These are phyloP conservation scores for Galerucella pusilla DNA, from an alignment of 2,888 invertebrate genomes.

Conservation along the genomic window DNA sequence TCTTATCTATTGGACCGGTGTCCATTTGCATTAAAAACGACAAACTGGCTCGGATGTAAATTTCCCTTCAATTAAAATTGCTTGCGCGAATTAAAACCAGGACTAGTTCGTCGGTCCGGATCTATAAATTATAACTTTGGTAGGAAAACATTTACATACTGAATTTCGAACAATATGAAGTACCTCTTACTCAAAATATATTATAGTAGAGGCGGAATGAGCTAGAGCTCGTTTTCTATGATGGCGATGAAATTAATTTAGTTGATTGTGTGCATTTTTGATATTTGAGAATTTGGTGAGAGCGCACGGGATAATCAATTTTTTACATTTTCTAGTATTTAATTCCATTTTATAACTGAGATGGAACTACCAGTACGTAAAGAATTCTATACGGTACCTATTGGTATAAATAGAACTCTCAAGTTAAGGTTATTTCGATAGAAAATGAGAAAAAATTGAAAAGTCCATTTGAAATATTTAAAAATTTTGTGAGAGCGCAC, in stretches of 20 bases:
- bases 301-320: too few relatives aligned
- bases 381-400: too few relatives aligned
- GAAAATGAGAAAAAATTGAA: too few relatives aligned
- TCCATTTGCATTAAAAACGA: slow-evolving; percentile 32
- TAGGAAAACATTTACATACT: slow-evolving; percentile 35
- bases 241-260: background rate
- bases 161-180: slow-evolving; percentile 30
- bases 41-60: slow-evolving; percentile 25
- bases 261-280: background rate
- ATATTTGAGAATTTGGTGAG: too few relatives aligned
- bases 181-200: slow-evolving; percentile 11
- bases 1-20: slow-evolving; percentile 29
- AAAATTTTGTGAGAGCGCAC: too few relatives aligned
- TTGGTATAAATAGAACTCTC: too few relatives aligned
- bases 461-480: too few relatives aligned
- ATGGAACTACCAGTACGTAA: too few relatives aligned
- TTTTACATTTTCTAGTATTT: too few relatives aligned
- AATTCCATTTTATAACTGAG: too few relatives aligned
- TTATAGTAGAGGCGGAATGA: background rate
- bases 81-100: slow-evolving; percentile 33
- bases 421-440: too few relatives aligned
- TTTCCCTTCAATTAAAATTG: slow-evolving; percentile 34
- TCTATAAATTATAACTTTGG: slow-evolving; percentile 33
- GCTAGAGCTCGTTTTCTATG: background rate
- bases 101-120: slow-evolving; percentile 13